Evolutionary conservation across 2,888 invertebrate genomes (phyloP), one percentile per base, ranked within the genome.

Genomic region (Muscina levida): DNA sequence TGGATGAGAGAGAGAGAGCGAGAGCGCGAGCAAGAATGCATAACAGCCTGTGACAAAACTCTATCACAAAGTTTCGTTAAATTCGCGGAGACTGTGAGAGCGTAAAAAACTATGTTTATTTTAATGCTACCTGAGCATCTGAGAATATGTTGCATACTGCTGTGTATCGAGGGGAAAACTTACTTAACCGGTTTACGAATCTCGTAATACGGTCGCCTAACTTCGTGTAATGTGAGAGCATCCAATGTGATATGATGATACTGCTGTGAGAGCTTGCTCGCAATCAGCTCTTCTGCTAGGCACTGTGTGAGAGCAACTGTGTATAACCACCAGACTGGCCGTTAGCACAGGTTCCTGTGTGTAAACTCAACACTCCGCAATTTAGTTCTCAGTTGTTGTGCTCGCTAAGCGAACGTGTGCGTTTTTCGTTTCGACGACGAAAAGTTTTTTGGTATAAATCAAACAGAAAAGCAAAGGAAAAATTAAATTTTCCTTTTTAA

Each of bases 331-430:
- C 39, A 68, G 53, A 44, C 59, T 73, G 73, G 62, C 70, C 66
- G 65, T 44, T 66, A 77, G 57, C 75, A 83, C 82, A 84, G 86
- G 85, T 85, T 86, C 85, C 85, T 85, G 84, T 82, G 77, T 82
- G 79, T 81, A 83, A 82, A 81, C 82, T 83, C 85, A 85, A 83
- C 85, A 84, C 83, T 83, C 84, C 78, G 75, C 83, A 86, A 86
- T 89, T 89, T 86, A 89, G 89, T 88, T 87, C 89, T 89, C 88
- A 89, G 86, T 89, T 89, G 88, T 88, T 87, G 87, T 89, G 88
- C 88, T 88, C 85, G 83, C 84, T 84, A 86, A 86, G 86, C 87
- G 85, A 86, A 89, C 89, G 89, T 89, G 85, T 85, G 79, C 78
- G 82, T 39, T 76, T 84, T 82, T 82, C 76, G 39, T 48, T 74